Evolutionary conservation across 2,113 vertebrate genomes (phyloP).

Genomic region (Pterocles gutturalis): DNA sequence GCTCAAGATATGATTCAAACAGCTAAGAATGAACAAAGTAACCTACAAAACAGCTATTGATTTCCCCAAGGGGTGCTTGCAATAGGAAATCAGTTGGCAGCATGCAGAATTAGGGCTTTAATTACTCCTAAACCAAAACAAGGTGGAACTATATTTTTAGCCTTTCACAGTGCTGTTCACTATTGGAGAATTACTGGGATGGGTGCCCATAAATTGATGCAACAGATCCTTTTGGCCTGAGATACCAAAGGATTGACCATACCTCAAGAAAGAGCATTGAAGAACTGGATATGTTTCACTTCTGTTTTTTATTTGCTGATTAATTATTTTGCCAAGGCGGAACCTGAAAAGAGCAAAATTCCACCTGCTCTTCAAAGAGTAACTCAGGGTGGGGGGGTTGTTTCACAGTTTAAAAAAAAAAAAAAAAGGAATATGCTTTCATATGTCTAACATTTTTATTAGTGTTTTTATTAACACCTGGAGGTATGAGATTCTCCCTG

Average conservation of each 20-base stretch:
- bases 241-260: not conserved
- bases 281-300: not conserved
- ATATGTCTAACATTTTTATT: slow-evolving; percentile 5
- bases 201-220: not conserved
- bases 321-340: not conserved
- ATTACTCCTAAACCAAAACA: slow-evolving; percentile 10
- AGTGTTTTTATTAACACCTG: slow-evolving; percentile 19
- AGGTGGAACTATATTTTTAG: not conserved
- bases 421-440: not conserved
- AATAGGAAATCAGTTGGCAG: not conserved
- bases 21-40: not conserved
- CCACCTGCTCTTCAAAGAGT: not conserved
- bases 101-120: slow-evolving; percentile 1
- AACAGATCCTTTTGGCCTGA: not conserved
- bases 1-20: not conserved
- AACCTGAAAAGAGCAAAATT: slow-evolving; percentile 29
- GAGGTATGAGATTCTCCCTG: not conserved
- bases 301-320: not conserved
- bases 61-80: slow-evolving; percentile 1
- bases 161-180: not conserved
- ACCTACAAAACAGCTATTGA: not conserved
- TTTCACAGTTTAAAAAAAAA: not conserved
- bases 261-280: not conserved
- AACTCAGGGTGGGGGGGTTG: not conserved
- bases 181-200: not conserved